Evolutionary conservation across 1,140 invertebrate species (phyloP), one percentile per base, ranked within the genome.

Genomic region (Hirudo medicinalis): DNA sequence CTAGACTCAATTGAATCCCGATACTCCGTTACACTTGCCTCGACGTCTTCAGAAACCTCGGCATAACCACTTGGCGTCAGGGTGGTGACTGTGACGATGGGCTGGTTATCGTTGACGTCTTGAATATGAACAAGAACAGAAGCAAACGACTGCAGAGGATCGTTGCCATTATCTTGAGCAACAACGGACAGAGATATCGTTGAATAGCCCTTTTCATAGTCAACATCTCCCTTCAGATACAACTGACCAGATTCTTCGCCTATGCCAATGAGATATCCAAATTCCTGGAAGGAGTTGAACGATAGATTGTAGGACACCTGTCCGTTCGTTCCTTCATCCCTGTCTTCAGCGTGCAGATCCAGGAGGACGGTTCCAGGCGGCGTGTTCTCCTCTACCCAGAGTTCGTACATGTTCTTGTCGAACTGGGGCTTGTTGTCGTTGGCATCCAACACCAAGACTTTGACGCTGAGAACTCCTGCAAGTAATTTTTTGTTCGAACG

Each of bases 341-440:
- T 43, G 73, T 82, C 80, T 43, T 75, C 71, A n/a, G 90, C 91
- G 40, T 83, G 86, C 71, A 96, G 86, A 72, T 88, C 89, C 74
- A 91, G 80, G 68, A 95, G 88, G 76, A 87, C 89, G 0, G 89
- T 91, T 20, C 91, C 91, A 11, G 88, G 84, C 0, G 90, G 87
- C 78, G 92, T 90, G 79, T 94, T 94, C 81, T 97, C 94, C 74
- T 87, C 87, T 2, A 95, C 90, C 32, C 85, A 89, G 43, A 81
- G 82, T 49, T 80, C 75, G 75, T 85, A 85, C 19, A 77, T 75
- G 5, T 73, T 70, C 32, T 81, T 76, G 15, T 75, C 76, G 76
- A 86, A 86, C 32, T 76, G 74, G 5, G 84, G 82, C 0, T 76
- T 71, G 73, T 80, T 79, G 71, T 81, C 80, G 74, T 81, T 81